A percentile compares a stretch with the other conserved stretches of the same genome.
phyloP scores from a whole-genome alignment of 2,797 vertebrate genomes.

The Tadarida brasiliensis region DNA sequence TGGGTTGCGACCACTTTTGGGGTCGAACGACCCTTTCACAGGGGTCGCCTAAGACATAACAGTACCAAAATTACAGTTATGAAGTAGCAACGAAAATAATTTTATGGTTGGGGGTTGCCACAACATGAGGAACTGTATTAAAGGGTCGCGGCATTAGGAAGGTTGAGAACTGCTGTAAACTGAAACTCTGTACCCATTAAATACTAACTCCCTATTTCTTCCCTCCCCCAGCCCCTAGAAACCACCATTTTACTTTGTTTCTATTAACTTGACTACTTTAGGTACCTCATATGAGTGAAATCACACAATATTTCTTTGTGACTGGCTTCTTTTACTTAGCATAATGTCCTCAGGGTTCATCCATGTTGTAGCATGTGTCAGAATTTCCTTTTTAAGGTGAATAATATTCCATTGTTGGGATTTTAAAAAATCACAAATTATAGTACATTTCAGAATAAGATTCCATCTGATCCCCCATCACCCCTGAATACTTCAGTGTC shows the following conservation, averaged over 20 bases:
- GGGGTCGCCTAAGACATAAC: too few species aligned
- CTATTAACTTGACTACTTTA: neutral
- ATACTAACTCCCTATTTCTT: neutral
- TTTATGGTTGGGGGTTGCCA: too few species aligned
- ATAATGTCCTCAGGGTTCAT: neutral
- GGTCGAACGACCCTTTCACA: too few species aligned
- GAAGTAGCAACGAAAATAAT: too few species aligned
- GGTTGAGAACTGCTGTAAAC: too few species aligned
- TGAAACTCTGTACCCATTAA: neutral
- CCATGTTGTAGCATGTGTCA: neutral
- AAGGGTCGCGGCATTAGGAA: too few species aligned
- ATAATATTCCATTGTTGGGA: neutral
- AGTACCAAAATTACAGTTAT: too few species aligned
- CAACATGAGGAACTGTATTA: too few species aligned
- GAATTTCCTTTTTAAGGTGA: slow-evolving; percentile 26
- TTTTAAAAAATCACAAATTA: neutral
- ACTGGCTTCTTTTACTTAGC: neutral
- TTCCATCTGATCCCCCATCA: neutral
- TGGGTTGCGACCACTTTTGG: too few species aligned
- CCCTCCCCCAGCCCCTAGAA: neutral
- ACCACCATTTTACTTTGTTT: neutral
- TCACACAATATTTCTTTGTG: neutral
- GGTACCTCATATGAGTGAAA: neutral
- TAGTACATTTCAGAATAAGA: neutral
- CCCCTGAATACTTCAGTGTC: neutral